Evolutionary conservation across 2,113 vertebrate species (phyloP), one percentile per base, ranked within the genome.

Genomic region (Xerus inauris): DNA sequence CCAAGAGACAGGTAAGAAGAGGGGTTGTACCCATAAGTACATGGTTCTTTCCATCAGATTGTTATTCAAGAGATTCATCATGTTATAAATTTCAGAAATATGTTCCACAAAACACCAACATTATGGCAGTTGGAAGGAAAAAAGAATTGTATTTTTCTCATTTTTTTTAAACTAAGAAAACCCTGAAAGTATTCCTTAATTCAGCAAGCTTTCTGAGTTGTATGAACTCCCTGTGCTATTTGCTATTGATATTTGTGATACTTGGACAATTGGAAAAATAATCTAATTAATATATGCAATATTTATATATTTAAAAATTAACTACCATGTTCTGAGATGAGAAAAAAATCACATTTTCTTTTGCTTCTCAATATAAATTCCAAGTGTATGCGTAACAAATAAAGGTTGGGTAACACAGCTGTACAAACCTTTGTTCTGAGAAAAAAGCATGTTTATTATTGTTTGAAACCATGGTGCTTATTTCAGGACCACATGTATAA

Each of bases 1-100:
- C 91, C 72, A 71, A 98, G 83, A 94, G 47, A 45, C 76, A 69
- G 96, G 95, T 98, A 97, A 98, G n/a, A 64, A 72, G 28, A 77
- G 7, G 7, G 2, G 6, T 72, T 40, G 30, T 51, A 47, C 30
- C 20, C 32, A 24, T 1, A 35, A 11, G 30, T 35, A 28, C 0
- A 20, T n/a, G 28, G 16, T n/a, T 28, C 28, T 45, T 47, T 42
- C 38, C 49, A 13, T 94, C 49, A 90, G 16, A 35, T n/a, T 87
- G 1, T 45, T 76, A 69, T 76, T 92, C n/a, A 57, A 73, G 45
- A 85, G 54, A 47, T 57, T 80, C 12, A 42, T 17, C 75, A 7
- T 35, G 38, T 35, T 67, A 87, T 49, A 94, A 67, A n/a, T 87
- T 45, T 84, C 69, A 96, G 91, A 83, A 89, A 67, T 22, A 32